Percentiles rank a stretch among this genome's conserved stretches.
These are phyloP conservation scores for Pseudorectes ferrugineus DNA, from an alignment of 2,113 vertebrate species.

Conservation along the genomic window DNA sequence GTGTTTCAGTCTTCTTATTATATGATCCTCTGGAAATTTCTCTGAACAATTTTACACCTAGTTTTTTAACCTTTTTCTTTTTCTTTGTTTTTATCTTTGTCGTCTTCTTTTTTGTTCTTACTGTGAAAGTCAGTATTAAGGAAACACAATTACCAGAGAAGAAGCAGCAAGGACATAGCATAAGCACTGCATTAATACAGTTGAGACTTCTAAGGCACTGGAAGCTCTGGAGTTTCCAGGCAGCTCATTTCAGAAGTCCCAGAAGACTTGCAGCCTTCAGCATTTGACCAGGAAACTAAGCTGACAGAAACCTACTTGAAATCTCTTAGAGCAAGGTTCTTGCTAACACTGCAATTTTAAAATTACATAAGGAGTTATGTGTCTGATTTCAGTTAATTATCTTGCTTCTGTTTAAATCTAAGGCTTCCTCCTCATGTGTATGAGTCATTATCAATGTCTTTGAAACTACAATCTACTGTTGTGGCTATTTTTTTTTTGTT, in stretches of 20 bases:
- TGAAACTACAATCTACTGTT: not conserved
- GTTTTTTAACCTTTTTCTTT: not conserved
- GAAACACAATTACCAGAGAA: not conserved
- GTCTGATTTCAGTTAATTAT: not conserved
- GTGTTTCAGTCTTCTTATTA: not conserved
- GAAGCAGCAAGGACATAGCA: not conserved
- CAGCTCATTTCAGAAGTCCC: not conserved
- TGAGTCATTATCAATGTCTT: not conserved
- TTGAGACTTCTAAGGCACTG: not conserved
- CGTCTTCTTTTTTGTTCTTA: not conserved
- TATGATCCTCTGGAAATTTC: not conserved
- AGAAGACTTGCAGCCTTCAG: not conserved
- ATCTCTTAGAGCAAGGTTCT: not conserved
- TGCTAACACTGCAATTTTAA: not conserved
- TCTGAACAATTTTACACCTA: not conserved
- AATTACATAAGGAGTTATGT: not conserved
- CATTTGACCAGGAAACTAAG: not conserved
- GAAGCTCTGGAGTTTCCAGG: not conserved
- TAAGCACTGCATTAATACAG: not conserved
- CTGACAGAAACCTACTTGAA: not conserved
- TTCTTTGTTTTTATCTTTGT: rapidly evolving
- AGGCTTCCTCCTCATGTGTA: not conserved
- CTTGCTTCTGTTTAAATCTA: not conserved
- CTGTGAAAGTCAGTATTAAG: not conserved
- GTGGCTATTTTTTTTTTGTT: not conserved